Evolutionary conservation across 2,888 invertebrate species (phyloP), one percentile per base, ranked within the genome.

Genomic region (Drosophila paranaensis): DNA sequence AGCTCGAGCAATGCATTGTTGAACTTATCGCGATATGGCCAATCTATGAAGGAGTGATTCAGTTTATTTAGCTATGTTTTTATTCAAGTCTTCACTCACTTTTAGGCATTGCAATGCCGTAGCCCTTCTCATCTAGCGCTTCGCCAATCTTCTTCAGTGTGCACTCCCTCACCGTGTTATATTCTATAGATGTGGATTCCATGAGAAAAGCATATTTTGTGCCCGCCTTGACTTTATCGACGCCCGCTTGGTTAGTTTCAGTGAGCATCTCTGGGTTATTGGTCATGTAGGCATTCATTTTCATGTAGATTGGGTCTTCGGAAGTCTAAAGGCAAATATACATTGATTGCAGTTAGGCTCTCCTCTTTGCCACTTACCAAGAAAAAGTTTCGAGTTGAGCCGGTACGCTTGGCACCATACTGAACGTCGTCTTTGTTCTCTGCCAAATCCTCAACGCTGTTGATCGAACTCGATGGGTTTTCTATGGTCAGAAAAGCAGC

Each of bases 401-500:
- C 98, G 48, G 94, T 95, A 11, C 93, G 93, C 87, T 98, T 96
- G 0, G 97, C 96, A 0, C 98, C 98, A 92, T 98, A 99, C 78
- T 96, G 94, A 50, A 99, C 97, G 37, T 94, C 95, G 11, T 95
- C 95, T 76, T 97, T 96, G 74, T 94, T 90, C 61, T 94, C 94
- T 0, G 97, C 96, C 72, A 99, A 94, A 90, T 98, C 98, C 64
- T 96, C 95, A 0, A 97, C 97, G 89, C 95, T 96, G 85, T 96
- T 94, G 45, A 96, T 96, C 0, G 95, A 95, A 78, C 95, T 95
- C 25, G 94, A 94, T 4, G 95, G 94, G 0, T 95, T 95, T 91
- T 97, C 97, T 0, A 97, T 95, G 0, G 98, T 98, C 3, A 98
- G 93, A 89, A 97, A 98, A n/a, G 98, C 98, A 57, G 98, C 97